Base-by-base conservation (phyloP, 2,888 invertebrate genomes). In the Liodrosophila aerea region DNA sequence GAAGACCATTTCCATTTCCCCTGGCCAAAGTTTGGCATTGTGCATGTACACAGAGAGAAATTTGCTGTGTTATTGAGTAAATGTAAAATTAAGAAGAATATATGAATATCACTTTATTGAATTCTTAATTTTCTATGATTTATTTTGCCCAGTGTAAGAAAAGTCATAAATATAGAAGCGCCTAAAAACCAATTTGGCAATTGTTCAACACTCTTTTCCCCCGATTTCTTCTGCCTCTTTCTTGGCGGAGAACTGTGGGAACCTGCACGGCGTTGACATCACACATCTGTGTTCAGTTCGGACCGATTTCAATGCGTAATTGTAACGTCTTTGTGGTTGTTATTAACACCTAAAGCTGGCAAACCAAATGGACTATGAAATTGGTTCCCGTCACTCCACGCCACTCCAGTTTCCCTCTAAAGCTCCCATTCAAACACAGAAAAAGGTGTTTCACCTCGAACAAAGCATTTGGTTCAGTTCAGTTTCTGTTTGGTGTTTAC, bases 301-400 rank as follows among this genome's bases (percentile, higher is more conserved):
- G 59, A 80, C 86, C 82, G 69, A 83, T 75, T 84, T 85, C 83
- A 78, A 81, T 78, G 82, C 73, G 76, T 87, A 87, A 87, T 87
- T 87, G 87, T 87, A 87, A 85, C 87, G 75, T 75, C 80, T 87
- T 87, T 87, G 83, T 70, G 80, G 64, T 66, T 75, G 67, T 78
- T 76, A 83, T 87, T 87, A 87, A 83, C 86, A 87, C 87, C 71
- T 81, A 4, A 27, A 29, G 34, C 74, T 49, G 60, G 54, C 71
- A 57, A 64, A 64, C 74, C 83, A 87, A 87, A 86, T 87, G 85
- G 86, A 85, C 81, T 77, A 87, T 85, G 84, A 87, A 87, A 73
- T 73, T 64, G 54, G 39, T 15, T 16, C 15, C 9, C 16, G 1
- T 16, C 18, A n/a, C 2, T 1, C n/a, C 4, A n/a, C 9, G 1